Evolutionary conservation across 2,113 vertebrate species (phyloP), one percentile per base, ranked within the genome.

Genomic region (Delphinus delphis): DNA sequence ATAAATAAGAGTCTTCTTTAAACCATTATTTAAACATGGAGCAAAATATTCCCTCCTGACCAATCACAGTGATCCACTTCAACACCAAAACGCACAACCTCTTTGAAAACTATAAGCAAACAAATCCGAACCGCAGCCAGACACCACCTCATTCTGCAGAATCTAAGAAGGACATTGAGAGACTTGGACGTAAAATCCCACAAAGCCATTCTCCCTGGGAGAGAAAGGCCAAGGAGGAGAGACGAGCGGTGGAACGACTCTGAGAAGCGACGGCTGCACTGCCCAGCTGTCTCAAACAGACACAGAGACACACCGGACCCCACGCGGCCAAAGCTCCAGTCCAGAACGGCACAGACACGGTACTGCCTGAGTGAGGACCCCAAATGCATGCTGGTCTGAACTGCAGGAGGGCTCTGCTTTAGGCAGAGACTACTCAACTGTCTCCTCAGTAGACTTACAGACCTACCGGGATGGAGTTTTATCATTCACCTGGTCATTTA

Each of bases 371-470:
- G 25, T 2, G 33, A 68, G 38, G 47, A 15, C 1, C 70, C 33
- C 31, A 44, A 31, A 20, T 14, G 1, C 41, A 20, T 5, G 13
- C 71, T n/a, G 10, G 21, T 36, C 44, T 6, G n/a, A 55, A 26
- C 20, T 8, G 10, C 62, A 60, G 28, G 25, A 6, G 13, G 67
- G 31, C 71, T 11, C 21, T 1, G 62, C 4, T 21, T 36, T 28
- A 11, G 23, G 38, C 50, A 1, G 28, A 71, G 31, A 21, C 53
- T 44, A 15, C 86, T 17, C 23, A n/a, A n/a, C 76, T 6, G 9
- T n/a, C 50, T n/a, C 20, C 8, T 12, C 2, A 18, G 36, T 1
- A 25, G 47, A 33, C 18, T 0, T 17, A 18, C 1, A 11, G 36
- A 58, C 63, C 4, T 55, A 25, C 1, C 20, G 18, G 55, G 47